Percentiles rank a stretch among this genome's conserved stretches.
phyloP scores from a whole-genome alignment of 2,113 vertebrate species.

The Eolophus roseicapilla region DNA sequence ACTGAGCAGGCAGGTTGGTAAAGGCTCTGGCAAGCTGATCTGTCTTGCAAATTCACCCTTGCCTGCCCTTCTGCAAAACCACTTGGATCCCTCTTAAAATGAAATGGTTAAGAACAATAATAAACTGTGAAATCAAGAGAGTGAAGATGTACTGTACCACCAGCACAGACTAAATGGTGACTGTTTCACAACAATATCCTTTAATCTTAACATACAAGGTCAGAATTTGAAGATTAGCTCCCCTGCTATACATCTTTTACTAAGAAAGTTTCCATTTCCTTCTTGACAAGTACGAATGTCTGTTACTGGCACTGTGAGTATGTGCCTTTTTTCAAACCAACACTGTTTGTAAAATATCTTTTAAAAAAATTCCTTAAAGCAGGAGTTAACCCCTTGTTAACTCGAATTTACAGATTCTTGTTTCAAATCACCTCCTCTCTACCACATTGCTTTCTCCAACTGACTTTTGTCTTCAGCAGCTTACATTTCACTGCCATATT shows the following conservation, averaged over 20 bases:
- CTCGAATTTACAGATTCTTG: neutral
- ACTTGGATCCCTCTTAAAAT: neutral
- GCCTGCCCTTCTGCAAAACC: neutral
- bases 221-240: neutral
- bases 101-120: neutral
- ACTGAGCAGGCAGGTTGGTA: neutral
- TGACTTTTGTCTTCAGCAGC: neutral
- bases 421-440: neutral
- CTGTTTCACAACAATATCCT: fast-evolving
- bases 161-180: neutral
- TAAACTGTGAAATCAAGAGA: neutral
- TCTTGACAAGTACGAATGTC: neutral
- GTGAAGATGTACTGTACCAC: neutral
- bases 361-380: neutral
- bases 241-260: neutral
- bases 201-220: neutral
- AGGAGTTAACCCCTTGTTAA: neutral
- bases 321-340: neutral
- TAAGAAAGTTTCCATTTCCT: slow-evolving; percentile 13
- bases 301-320: neutral
- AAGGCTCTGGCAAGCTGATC: neutral
- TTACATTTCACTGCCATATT: neutral
- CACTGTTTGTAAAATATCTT: neutral
- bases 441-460: neutral
- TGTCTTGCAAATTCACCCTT: neutral